Evolutionary conservation across 2,888 invertebrate genomes (phyloP).

Genomic region (Drosophila melanocephala): DNA sequence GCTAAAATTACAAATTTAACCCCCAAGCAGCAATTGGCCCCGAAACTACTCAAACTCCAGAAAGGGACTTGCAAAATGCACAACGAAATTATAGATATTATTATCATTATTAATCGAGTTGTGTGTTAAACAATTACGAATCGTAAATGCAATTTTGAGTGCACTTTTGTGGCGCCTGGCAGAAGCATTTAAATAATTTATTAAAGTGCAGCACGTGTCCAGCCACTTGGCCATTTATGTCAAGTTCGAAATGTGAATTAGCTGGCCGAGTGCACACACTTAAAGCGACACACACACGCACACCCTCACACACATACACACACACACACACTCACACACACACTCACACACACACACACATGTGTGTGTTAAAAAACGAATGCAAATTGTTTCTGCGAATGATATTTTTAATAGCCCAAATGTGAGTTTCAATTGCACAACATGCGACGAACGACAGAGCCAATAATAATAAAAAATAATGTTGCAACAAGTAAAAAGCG

Average conservation of each 20-base stretch:
- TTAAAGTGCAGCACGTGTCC: conserved; percentile 64
- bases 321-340: conserved; percentile 5
- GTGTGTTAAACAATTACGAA: conserved; percentile 30
- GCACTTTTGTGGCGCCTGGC: conserved; percentile 25
- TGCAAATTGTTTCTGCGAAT: conserved; percentile 69
- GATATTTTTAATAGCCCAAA: conserved; percentile 63
- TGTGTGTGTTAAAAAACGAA: conserved; percentile 33
- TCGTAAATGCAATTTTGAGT: conserved; percentile 47
- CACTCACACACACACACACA: conserved; percentile 3
- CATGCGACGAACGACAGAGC: conserved; percentile 20
- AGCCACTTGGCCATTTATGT: conserved; percentile 70
- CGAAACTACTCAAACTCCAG: not conserved
- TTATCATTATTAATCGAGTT: conserved; percentile 26
- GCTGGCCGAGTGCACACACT: conserved; percentile 46
- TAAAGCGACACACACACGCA: conserved; percentile 8
- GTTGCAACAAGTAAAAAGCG: conserved; percentile 44
- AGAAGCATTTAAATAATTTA: conserved; percentile 31
- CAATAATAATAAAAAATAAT: conserved; percentile 43
- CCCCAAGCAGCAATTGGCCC: not conserved
- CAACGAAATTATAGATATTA: conserved; percentile 11
- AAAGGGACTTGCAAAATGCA: not conserved
- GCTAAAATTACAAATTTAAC: not conserved
- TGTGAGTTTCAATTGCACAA: conserved; percentile 55
- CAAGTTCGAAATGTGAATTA: conserved; percentile 72
- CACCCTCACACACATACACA: conserved; percentile 2